Evolutionary conservation across 2,113 vertebrate species (phyloP), one percentile per base, ranked within the genome.

Genomic region (Tor tambroides): DNA sequence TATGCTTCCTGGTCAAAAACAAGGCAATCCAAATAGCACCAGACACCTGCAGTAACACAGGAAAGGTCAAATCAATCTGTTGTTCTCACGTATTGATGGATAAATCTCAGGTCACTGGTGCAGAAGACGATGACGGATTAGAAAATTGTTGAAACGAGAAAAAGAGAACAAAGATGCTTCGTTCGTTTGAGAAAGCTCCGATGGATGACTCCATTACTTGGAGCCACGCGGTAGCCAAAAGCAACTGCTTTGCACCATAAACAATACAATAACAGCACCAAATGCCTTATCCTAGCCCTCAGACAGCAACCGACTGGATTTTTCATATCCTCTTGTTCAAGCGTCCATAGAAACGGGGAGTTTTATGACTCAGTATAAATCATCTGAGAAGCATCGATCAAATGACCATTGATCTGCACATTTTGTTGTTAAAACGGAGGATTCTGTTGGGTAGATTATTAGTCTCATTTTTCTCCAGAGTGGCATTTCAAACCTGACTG

Each of bases 31-130:
- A 67, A 81, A 91, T 89, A 89, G 90, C 77, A 46, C 4, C 2
- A 87, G 89, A 90, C 93, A 90, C 87, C 59, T 41, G 90, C 88
- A 87, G 88, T 88, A 89, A 87, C 78, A 75, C 86, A 76, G 86
- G 38, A 77, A 86, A 30, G 87, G 90, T 92, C 87, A 86, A 87
- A 91, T 91, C 91, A 92, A 92, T 93, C 89, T 90, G 85, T 84
- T 91, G 90, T 90, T 93, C 91, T 93, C 89, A 83, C 85, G 7
- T 90, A 91, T 91, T 89, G 92, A 94, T 92, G 78, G 77, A 92
- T 92, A 90, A 91, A 93, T 92, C 92, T 90, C 72, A 54, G 90
- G 88, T 90, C 91, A 88, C 81, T 91, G 86, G 87, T 88, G 80
- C 85, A 86, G 92, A 83, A 80, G 56, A 67, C 32, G 49, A 79